phyloP scores from a whole-genome alignment of 2,797 vertebrate genomes.

The Lepilemur ruficaudatus region DNA sequence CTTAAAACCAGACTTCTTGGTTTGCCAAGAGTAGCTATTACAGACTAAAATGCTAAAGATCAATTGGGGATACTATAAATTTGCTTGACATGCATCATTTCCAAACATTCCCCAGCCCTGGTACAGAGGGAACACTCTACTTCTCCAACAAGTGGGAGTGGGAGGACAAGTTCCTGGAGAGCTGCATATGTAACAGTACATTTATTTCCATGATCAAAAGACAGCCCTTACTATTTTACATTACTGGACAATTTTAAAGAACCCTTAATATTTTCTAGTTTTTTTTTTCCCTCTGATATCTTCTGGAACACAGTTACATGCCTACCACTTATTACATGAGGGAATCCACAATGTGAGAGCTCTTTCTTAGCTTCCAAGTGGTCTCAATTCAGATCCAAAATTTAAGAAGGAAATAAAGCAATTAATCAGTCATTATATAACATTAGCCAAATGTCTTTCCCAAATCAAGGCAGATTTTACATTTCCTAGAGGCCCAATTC shows the following conservation, averaged over 20 bases:
- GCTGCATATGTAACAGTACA: neutral
- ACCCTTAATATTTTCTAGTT: neutral
- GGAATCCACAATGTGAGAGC: neutral
- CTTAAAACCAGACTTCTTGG: slow-evolving; percentile 43
- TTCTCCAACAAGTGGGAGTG: neutral
- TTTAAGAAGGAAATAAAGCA: slow-evolving; percentile 24
- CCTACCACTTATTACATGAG: neutral
- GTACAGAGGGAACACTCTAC: neutral
- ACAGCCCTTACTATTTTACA: slow-evolving; percentile 28
- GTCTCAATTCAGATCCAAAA: slow-evolving; percentile 43
- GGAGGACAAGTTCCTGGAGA: slow-evolving; percentile 6
- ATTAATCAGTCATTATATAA: slow-evolving; percentile 20
- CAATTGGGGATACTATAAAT: slow-evolving; percentile 37
- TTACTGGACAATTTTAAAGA: slow-evolving; percentile 44
- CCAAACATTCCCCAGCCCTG: slow-evolving; percentile 44
- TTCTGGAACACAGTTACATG: neutral
- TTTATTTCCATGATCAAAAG: slow-evolving; percentile 41
- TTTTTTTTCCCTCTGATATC: neutral
- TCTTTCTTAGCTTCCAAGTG: neutral
- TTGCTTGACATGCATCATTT: slow-evolving; percentile 12
- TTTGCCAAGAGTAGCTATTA: slow-evolving; percentile 58
- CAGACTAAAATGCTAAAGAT: slow-evolving; percentile 44
- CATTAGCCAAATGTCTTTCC: slow-evolving; percentile 11
- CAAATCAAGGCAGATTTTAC: slow-evolving; percentile 15
- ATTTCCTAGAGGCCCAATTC: slow-evolving; percentile 1